These are phyloP conservation scores for Ectropis crepuscularia DNA, from an alignment of 2,888 invertebrate genomes.

Conservation along the genomic window DNA sequence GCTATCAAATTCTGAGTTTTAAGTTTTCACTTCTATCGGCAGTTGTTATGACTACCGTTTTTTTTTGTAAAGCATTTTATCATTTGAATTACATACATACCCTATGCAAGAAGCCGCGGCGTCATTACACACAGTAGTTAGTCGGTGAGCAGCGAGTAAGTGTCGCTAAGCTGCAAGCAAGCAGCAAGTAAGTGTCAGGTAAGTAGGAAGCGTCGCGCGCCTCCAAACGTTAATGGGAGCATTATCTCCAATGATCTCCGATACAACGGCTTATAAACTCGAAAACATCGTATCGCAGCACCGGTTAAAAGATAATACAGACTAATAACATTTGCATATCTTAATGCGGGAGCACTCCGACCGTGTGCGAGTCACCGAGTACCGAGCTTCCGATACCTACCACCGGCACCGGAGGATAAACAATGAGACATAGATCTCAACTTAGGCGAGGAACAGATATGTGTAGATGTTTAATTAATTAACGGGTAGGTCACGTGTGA, in stretches of 20 bases:
- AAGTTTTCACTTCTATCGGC: too few relatives aligned
- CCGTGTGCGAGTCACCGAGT: conserved; percentile 45
- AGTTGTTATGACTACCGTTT: too few relatives aligned
- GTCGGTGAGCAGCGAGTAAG: conserved; percentile 12
- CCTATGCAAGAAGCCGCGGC: not conserved
- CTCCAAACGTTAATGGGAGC: conserved; percentile 45
- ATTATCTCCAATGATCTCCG: conserved; percentile 58
- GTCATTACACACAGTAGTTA: conserved; percentile 14
- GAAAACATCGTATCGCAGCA: conserved; percentile 59
- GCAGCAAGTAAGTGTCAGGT: not conserved
- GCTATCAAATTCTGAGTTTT: too few relatives aligned
- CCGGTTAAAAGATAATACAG: conserved; percentile 67
- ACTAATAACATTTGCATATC: conserved; percentile 78
- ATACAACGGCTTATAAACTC: conserved; percentile 57
- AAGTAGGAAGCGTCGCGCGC: conserved; percentile 16
- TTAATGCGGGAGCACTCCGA: conserved; percentile 56
- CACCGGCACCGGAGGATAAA: conserved; percentile 66
- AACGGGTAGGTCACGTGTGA: too few relatives aligned
- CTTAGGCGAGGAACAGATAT: conserved; percentile 2
- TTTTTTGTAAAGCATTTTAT: too few relatives aligned
- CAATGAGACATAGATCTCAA: conserved; percentile 39
- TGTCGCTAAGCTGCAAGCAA: too few relatives aligned
- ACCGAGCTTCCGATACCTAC: conserved; percentile 54
- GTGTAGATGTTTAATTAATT: not conserved
- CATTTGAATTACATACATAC: too few relatives aligned